Evolutionary conservation across 2,888 invertebrate genomes (phyloP).

Genomic region (Xestia xanthographa): DNA sequence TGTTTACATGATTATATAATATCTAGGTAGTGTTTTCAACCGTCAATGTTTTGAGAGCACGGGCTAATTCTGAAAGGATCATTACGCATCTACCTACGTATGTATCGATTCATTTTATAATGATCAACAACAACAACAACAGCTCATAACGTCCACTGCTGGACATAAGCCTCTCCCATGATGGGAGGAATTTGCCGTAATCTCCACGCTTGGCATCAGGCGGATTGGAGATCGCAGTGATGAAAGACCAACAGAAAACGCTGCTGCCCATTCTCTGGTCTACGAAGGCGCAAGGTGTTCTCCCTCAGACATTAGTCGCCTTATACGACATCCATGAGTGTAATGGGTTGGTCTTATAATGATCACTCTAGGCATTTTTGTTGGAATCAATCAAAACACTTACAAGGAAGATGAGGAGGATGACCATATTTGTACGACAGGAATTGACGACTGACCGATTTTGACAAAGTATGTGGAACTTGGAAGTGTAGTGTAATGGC

Average conservation of each 20-base stretch:
- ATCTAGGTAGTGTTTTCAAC: conserved; percentile 11
- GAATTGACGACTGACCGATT: conserved; percentile 20
- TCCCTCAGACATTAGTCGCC: too few species aligned
- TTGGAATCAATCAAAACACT: background rate
- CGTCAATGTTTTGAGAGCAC: conserved; percentile 37
- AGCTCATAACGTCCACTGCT: too few species aligned
- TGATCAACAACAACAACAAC: too few species aligned
- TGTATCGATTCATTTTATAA: background rate
- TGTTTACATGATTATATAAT: background rate
- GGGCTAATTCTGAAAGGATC: conserved; percentile 25
- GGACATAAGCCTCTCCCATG: too few species aligned
- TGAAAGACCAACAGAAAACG: too few species aligned
- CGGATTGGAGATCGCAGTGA: too few species aligned
- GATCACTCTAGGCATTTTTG: background rate
- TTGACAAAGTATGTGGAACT: conserved; percentile 2
- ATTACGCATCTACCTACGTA: background rate
- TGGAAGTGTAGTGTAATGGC: background rate
- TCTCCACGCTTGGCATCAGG: too few species aligned
- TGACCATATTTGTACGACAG: conserved; percentile 21
- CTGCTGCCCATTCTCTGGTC: too few species aligned
- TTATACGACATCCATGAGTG: too few species aligned
- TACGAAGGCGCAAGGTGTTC: too few species aligned
- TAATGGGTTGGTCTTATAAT: too few species aligned
- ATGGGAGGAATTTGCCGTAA: too few species aligned
- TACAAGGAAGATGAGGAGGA: background rate